Conservation (phyloP, 2,113 vertebrate species). For the Parotia lawesii region DNA sequence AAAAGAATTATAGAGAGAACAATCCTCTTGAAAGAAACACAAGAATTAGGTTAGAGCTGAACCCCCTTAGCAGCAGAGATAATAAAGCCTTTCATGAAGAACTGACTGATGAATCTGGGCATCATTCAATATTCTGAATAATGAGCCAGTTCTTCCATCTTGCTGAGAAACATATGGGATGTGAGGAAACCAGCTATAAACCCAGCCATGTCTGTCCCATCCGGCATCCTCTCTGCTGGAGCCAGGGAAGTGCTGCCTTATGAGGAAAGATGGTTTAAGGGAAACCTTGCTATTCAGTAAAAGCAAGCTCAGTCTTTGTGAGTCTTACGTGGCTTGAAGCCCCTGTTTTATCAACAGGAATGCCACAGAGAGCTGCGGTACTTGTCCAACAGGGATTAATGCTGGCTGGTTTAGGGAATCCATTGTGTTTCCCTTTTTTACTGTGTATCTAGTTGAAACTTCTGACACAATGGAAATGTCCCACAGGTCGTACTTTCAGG, state of each 20-base stretch:
- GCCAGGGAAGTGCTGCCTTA: not conserved
- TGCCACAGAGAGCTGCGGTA: not conserved
- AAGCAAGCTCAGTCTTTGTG: not conserved
- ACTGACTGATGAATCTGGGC: conserved; percentile 32
- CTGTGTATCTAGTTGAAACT: not conserved
- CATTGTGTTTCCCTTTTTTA: not conserved
- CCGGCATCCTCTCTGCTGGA: not conserved
- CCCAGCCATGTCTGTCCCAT: not conserved
- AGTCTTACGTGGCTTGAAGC: not conserved
- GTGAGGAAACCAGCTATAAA: conserved; percentile 31
- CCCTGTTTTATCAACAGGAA: not conserved
- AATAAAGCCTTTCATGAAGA: conserved; percentile 22
- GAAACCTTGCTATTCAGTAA: not conserved
- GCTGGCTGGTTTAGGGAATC: not conserved
- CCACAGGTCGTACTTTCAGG: not conserved
- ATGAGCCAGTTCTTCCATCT: conserved; percentile 14
- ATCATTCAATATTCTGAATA: conserved; percentile 49
- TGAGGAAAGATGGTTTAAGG: not conserved
- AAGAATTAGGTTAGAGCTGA: not conserved
- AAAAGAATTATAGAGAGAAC: not conserved
- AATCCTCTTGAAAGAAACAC: not conserved
- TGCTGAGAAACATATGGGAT: conserved; percentile 51
- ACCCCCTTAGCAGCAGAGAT: not conserved
- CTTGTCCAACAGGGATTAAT: not conserved
- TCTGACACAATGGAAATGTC: not conserved